Base-by-base conservation (phyloP, 2,797 vertebrate species). In the Melanotaenia boesemani region DNA sequence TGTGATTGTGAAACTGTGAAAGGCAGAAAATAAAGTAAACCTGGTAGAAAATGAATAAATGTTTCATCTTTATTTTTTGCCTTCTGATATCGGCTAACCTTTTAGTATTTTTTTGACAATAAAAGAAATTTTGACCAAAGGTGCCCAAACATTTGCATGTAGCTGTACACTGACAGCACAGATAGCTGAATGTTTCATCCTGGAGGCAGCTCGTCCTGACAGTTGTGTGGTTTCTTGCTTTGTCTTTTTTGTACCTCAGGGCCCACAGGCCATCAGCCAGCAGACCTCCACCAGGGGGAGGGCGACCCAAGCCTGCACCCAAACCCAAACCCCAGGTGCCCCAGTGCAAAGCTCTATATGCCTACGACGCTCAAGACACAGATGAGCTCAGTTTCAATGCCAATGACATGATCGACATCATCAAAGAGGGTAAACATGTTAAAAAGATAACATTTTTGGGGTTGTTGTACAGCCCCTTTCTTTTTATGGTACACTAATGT, bases 371-470 rank as follows among this genome's bases (percentile, higher is more conserved):
- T 86, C 98, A 99, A 93, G 98, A 99, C 95, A 99, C 95, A 0
- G 98, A 99, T 0, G 98, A 99, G 91, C 98, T 99, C 70, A 99
- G 98, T 93, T 99, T 99, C 88, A 99, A 99, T 0, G 97, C 98
- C 64, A 96, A 96, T 0, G 98, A 99, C 0, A 0, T 98, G 28
- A 99, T 99, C 0, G 98, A 99, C 36, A 95, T 99, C 65, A 81
- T 99, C 84, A 98, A 96, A 91, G 97, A 99, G 95, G 98, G 98
- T 99, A 79, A 13, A 93, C 15, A 2, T 18, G 4, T 0, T 30
- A 50, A 5, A 44, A 10, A 4, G 22, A 3, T 2, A 0, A 1
- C 46, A 2, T 37, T 20, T 54, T 54, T 1, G 24, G 7, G 32
- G 26, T 37, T 20, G 1, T 54, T 26, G 30, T 18, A 22, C 4